Conservation (phyloP, 2,888 invertebrate species). For the Penaeus monodon region DNA sequence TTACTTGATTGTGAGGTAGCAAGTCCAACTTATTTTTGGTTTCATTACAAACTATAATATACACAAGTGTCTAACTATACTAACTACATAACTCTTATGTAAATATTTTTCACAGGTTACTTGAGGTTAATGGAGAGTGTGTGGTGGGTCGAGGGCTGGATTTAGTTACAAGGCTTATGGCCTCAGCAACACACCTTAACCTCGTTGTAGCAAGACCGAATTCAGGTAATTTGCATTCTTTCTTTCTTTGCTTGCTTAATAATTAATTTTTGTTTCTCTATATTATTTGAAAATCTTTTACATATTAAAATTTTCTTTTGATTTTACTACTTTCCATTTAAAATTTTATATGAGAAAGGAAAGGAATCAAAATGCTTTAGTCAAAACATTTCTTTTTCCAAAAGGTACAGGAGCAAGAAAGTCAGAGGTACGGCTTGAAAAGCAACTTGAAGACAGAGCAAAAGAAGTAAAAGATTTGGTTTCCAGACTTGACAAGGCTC, state of each 20-base stretch:
- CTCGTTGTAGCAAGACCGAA: conserved; percentile 52
- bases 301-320: no score
- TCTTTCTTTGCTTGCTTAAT: background rate
- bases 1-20: no score
- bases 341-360: no score
- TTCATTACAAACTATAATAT: no score
- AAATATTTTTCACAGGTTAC: conserved; percentile 73
- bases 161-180: conserved; percentile 62
- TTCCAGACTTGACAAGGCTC: conserved; percentile 65
- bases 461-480: conserved; percentile 72
- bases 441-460: conserved; percentile 77
- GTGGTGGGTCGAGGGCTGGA: conserved; percentile 73
- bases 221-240: conserved; percentile 19
- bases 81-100: background rate
- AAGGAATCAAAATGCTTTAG: no score
- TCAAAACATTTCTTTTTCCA: background rate
- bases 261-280: no score
- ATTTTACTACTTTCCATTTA: no score
- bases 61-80: no score
- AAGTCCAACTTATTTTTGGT: no score
- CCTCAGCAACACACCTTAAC: conserved; percentile 41
- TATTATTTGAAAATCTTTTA: no score
- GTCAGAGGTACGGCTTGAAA: conserved; percentile 75
- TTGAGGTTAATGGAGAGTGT: conserved; percentile 86
- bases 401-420: conserved; percentile 80